phyloP scores from a whole-genome alignment of 2,113 vertebrate genomes.

The Coturnix japonica region DNA sequence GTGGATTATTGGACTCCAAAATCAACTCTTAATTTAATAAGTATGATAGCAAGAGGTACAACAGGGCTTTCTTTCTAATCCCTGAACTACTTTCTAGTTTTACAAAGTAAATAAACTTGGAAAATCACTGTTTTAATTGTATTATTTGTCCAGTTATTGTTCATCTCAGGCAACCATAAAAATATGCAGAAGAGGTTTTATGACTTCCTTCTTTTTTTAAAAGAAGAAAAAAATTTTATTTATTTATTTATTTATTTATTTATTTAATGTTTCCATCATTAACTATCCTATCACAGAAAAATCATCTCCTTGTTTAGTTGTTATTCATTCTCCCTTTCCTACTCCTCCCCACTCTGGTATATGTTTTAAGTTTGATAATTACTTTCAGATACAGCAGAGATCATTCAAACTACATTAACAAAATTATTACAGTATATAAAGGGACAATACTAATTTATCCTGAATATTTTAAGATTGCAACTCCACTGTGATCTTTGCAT shows the following conservation, averaged over 20 bases:
- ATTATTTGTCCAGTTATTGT: background rate
- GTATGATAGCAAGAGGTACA: background rate
- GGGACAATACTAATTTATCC: background rate
- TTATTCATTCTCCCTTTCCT: too few relatives aligned
- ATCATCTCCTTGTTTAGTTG: background rate
- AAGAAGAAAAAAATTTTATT: too few relatives aligned
- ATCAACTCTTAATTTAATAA: background rate
- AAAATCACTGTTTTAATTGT: background rate
- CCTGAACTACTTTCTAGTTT: background rate
- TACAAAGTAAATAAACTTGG: background rate
- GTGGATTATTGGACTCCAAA: background rate
- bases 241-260: background rate
- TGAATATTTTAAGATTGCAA: background rate
- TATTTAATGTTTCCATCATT: background rate
- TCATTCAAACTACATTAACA: background rate
- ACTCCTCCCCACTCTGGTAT: background rate
- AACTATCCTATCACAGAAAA: background rate
- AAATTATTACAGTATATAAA: background rate
- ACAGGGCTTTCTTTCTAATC: background rate
- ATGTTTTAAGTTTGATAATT: background rate
- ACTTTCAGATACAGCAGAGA: background rate
- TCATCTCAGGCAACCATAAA: background rate
- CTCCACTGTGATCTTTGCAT: background rate
- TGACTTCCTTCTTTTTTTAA: background rate
- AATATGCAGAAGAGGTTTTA: rapidly evolving